Base-by-base conservation (phyloP, 2,113 vertebrate genomes). In the Rhagologus leucostigma region DNA sequence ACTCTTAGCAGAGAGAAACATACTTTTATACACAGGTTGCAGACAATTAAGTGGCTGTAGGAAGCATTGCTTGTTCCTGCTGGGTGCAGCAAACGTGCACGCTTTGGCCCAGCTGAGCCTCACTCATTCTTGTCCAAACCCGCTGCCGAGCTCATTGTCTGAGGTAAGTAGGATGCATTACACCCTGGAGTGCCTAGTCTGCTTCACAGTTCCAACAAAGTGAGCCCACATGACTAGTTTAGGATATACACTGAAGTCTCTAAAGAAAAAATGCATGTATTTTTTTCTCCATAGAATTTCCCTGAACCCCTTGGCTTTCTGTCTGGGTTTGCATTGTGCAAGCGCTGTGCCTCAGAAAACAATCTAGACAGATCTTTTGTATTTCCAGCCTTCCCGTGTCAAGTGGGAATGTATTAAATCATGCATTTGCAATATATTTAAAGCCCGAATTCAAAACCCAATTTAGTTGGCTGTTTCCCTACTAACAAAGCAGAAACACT, bases 391-490 rank as follows among this genome's bases (percentile, higher is more conserved):
- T 94, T 81, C 33, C 46, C 29, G 32, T 50, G 53, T 64, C 2
- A 6, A 90, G 65, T 57, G 39, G 49, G 15, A 75, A 56, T 23
- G 27, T 70, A 81, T 77, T 81, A 74, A 93, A 81, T 44, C 53
- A 76, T 47, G 19, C 21, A 75, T 87, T 77, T 81, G 47, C 41
- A 62, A 42, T 84, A 79, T 78, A 84, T 87, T 84, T 90, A 89
- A 96, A 94, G 75, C n/a, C 42, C 0, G 0, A 62, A 89, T 89
- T 92, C 60, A 68, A 60, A 92, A 81, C 44, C 17, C 56, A 94
- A 73, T 96, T 93, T 95, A 46, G 59, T 71, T 83, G 92, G 64
- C 68, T 77, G 52, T 95, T 79, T 88, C 73, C 37, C 37, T 84
- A 21, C 77, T 78, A 93, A 90, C 80, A 96, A 93, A 84, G 49